Percentiles rank a stretch among this genome's conserved stretches.
Evolutionary conservation across 2,888 invertebrate genomes (phyloP).

Genomic region (Xylophagus ater): DNA sequence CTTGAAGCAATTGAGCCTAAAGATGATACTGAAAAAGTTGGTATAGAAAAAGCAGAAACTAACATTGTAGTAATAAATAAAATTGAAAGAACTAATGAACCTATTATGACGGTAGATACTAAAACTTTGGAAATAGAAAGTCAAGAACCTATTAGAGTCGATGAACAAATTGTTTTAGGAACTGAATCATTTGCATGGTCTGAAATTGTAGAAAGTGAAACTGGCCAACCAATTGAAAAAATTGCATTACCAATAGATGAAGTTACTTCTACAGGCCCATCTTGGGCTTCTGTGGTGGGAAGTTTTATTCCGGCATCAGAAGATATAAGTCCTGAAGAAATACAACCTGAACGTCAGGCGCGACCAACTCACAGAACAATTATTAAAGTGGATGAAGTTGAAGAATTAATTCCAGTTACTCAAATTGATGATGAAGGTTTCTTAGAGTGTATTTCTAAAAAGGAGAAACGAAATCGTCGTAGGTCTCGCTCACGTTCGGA

Average conservation of each 20-base stretch:
- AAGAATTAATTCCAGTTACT: conserved; percentile 16
- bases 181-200: too few species aligned
- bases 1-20: too few species aligned
- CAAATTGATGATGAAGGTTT: conserved; percentile 40
- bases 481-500: conserved; percentile 10
- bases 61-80: not conserved
- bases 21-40: not conserved
- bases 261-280: conserved; percentile 15
- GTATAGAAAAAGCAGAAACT: not conserved
- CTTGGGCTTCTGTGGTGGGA: conserved; percentile 25
- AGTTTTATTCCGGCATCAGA: conserved; percentile 14
- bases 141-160: too few species aligned
- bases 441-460: conserved; percentile 40
- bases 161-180: too few species aligned
- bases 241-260: not conserved
- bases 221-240: not conserved
- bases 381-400: conserved; percentile 24
- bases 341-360: conserved; percentile 21
- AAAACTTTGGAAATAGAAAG: too few species aligned
- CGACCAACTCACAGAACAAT: conserved; percentile 23
- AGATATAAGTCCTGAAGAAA: not conserved
- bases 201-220: too few species aligned
- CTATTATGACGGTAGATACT: too few species aligned
- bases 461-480: conserved; percentile 27
- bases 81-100: too few species aligned